Evolutionary conservation across 2,113 vertebrate genomes (phyloP).

Genomic region (Cavia porcellus): DNA sequence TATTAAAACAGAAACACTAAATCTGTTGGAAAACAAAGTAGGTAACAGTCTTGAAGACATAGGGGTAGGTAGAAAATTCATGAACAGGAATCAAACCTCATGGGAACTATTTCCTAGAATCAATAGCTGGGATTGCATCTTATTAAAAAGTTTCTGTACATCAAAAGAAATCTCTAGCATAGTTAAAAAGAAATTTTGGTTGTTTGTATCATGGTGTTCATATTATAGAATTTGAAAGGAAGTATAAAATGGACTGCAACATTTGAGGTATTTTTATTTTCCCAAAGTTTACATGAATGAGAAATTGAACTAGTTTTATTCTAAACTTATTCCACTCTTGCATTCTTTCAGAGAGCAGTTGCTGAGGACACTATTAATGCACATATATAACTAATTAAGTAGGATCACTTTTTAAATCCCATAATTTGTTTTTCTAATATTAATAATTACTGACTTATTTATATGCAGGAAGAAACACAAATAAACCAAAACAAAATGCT

Average conservation of each 20-base stretch:
- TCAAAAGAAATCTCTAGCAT: no score
- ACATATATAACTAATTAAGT: conserved; percentile 37
- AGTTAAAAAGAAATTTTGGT: no score
- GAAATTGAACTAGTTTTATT: conserved; percentile 9
- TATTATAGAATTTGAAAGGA: background rate
- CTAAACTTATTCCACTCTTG: background rate
- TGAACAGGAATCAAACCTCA: no score
- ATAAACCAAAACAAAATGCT: conserved; percentile 19
- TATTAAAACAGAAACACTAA: no score
- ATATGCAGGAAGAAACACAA: conserved; percentile 26
- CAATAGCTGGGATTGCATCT: no score
- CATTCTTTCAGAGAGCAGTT: background rate
- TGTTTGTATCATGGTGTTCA: background rate
- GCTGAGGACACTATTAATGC: background rate
- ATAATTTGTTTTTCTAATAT: conserved; percentile 15
- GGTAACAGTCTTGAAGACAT: no score
- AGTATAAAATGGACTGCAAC: background rate
- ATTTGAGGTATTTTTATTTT: background rate
- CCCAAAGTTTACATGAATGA: background rate
- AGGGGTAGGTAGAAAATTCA: no score
- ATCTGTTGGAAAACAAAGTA: no score
- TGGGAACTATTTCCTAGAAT: no score
- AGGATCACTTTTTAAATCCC: conserved; percentile 9
- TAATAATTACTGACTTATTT: conserved; percentile 63
- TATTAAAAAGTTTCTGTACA: no score